Evolutionary conservation across 2,888 invertebrate species (phyloP), one percentile per base, ranked within the genome.

Genomic region (Camponotus fellah): DNA sequence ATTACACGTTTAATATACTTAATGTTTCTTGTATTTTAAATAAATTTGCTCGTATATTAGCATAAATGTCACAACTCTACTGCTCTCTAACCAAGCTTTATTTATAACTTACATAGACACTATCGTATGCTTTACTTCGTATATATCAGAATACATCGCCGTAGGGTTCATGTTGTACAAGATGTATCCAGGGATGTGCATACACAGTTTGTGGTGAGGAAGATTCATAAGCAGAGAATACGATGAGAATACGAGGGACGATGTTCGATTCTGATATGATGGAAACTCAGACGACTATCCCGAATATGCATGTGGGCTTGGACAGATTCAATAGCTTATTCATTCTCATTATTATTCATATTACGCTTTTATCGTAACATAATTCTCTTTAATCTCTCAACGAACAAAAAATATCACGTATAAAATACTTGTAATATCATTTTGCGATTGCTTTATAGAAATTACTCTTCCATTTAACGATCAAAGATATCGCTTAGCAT

Each of bases 211-310:
- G 83, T 64, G 84, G 49, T 71, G 62, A 79, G 68, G 82, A 88
- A 68, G 82, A 88, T 86, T 87, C 87, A 83, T 88, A 88, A 86
- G 82, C 85, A 60, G 82, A 82, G 69, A 69, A 46, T 79, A 66
- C 66, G 80, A 43, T 56, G 58, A 26, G 26, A 26, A 26, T 26
- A 26, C 26, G 26, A 26, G 26, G 21, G 46, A 82, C 32, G 82
- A 56, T 53, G 43, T 10, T 84, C 82, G 86, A 85, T 85, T 87
- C 85, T 79, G 81, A 82, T 74, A 79, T 10, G 76, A 69, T 64
- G 72, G 49, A 74, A 84, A 81, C 83, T 86, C 82, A 87, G 58
- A 66, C 66, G 81, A 87, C 86, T 85, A 65, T 85, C 64, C 64
- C 82, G 86, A 69, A 86, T 88, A 87, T 87, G 85, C 83, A 62